A percentile compares a stretch with the other conserved stretches of the same genome.
These are phyloP conservation scores for Crocodylus rhombifer DNA, from an alignment of 2,797 vertebrate species.

Conservation along the genomic window DNA sequence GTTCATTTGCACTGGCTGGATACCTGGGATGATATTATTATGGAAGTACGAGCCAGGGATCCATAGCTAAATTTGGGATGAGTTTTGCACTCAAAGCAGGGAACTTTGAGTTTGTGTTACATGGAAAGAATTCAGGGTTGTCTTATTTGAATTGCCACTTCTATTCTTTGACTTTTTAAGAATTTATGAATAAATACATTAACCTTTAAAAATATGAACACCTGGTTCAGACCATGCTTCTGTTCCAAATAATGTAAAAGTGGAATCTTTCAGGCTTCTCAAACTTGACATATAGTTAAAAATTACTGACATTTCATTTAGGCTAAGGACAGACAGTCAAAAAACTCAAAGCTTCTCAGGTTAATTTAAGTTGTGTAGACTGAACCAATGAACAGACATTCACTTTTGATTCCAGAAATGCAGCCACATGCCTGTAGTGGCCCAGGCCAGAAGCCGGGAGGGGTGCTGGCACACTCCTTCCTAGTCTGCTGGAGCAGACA, in stretches of 20 bases:
- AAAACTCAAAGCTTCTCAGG: no score
- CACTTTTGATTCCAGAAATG: no score
- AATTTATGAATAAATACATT: not conserved
- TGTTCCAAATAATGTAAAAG: not conserved
- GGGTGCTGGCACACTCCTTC: no score
- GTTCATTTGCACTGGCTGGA: not conserved
- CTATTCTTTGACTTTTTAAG: not conserved
- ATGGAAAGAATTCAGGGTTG: not conserved
- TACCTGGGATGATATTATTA: not conserved
- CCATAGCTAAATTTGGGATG: not conserved
- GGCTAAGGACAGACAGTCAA: no score
- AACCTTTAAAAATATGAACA: not conserved
- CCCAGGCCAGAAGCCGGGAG: no score
- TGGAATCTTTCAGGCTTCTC: not conserved
- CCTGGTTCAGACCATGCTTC: rapidly evolving
- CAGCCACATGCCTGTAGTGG: no score
- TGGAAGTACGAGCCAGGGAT: not conserved
- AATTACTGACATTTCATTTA: not conserved
- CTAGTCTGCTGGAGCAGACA: no score
- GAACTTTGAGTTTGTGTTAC: rapidly evolving
- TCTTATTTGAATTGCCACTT: not conserved
- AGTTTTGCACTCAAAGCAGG: not conserved
- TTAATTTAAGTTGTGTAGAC: no score
- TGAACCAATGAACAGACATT: no score
- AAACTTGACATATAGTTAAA: not conserved